phyloP scores from a whole-genome alignment of 2,888 invertebrate species.

The Cosmopolites sordidus region DNA sequence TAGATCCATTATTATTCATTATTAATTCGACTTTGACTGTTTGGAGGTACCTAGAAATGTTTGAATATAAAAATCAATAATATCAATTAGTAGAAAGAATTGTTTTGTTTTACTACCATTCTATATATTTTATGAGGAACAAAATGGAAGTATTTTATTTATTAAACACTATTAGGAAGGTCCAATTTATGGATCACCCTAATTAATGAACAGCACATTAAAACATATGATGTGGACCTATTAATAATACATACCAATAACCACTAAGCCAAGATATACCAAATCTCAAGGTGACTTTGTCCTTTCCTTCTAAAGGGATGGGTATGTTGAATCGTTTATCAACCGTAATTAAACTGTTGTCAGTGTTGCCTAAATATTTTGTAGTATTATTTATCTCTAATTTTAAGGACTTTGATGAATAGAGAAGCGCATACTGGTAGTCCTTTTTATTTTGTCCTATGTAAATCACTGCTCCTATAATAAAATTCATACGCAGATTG shows the following conservation, averaged over 20 bases:
- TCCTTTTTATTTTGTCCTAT: conserved; percentile 32
- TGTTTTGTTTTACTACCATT: too few species aligned
- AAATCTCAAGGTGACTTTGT: conserved; percentile 42
- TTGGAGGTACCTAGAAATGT: conserved; percentile 16
- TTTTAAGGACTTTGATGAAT: conserved; percentile 40
- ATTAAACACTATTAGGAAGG: too few species aligned
- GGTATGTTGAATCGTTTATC: conserved; percentile 41
- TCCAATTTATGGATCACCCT: too few species aligned
- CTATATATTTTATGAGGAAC: too few species aligned
- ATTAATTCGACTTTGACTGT: conserved; percentile 17
- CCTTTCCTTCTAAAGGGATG: conserved; percentile 37
- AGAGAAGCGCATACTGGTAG: conserved; percentile 36
- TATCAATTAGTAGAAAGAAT: too few species aligned
- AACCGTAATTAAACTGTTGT: conserved; percentile 33
- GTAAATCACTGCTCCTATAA: conserved; percentile 36
- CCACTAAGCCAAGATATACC: conserved; percentile 40
- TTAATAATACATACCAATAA: conserved; percentile 39
- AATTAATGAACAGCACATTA: too few species aligned
- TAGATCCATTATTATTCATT: neutral
- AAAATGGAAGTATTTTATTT: too few species aligned
- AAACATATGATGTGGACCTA: too few species aligned
- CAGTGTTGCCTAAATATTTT: conserved; percentile 32
- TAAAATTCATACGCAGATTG: too few species aligned
- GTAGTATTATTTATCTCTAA: conserved; percentile 35
- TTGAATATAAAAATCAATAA: neutral